A percentile compares a stretch with the other conserved stretches of the same genome.
phyloP scores from a whole-genome alignment of 2,888 invertebrate species.

The Hedychridium roseum region DNA sequence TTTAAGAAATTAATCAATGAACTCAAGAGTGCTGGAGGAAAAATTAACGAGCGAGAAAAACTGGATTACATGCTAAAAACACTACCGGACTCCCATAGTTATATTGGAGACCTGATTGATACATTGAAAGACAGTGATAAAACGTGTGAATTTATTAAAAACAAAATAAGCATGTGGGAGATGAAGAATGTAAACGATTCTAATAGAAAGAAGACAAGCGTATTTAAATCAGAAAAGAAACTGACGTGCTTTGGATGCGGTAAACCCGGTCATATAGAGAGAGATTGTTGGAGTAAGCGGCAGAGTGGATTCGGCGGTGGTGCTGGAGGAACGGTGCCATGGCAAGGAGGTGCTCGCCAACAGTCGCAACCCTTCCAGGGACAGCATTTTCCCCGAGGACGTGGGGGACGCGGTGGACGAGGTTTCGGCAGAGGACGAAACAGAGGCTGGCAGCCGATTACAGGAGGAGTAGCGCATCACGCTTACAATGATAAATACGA shows the following conservation, averaged over 20 bases:
- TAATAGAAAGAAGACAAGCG: conserved; percentile 10
- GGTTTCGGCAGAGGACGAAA: neutral
- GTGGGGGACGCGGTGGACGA: neutral
- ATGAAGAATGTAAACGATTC: conserved; percentile 5
- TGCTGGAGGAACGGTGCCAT: conserved; percentile 9
- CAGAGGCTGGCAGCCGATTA: neutral
- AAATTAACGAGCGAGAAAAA: conserved; percentile 30
- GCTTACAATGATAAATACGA: neutral
- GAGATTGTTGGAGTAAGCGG: neutral
- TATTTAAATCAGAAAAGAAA: conserved; percentile 11
- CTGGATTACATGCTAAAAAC: conserved; percentile 33
- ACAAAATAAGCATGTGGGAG: conserved; percentile 21
- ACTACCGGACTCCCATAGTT: conserved; percentile 29
- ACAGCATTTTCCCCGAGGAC: too few species aligned
- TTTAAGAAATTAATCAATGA: conserved; percentile 34
- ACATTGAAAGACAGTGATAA: conserved; percentile 24
- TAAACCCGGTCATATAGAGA: conserved; percentile 1
- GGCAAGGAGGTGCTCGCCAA: too few species aligned
- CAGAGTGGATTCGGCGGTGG: conserved; percentile 6
- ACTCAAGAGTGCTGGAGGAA: conserved; percentile 30
- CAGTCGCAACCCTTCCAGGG: too few species aligned
- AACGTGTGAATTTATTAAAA: conserved; percentile 34
- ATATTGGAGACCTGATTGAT: conserved; percentile 36
- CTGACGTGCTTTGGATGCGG: conserved; percentile 5
- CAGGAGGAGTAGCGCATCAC: neutral